Evolutionary conservation across 2,113 vertebrate genomes (phyloP), one percentile per base, ranked within the genome.

Genomic region (Dolichotis patagonum): DNA sequence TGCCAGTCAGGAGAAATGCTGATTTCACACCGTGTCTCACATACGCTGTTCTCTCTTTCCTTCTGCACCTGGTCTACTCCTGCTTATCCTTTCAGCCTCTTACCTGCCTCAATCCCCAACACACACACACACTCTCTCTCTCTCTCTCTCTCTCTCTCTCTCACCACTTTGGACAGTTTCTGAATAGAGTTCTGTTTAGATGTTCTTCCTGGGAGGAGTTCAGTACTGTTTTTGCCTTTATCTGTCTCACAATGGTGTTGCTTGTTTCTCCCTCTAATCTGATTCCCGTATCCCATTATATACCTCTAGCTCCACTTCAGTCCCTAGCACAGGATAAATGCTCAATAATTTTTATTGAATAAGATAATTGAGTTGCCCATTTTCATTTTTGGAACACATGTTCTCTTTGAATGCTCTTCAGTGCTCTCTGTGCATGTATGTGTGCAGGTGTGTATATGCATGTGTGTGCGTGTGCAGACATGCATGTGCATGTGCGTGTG

Each of bases 321-420:
- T 80, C 38, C 13, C 38, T 60, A 63, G 88, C 30, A 32, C 22
- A 46, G 20, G 81, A 71, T 41, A 77, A 16, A 0, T 62, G 22
- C 65, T 52, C 28, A 43, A 62, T 81, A 26, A 80, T 78, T 90
- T 92, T 94, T 80, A 88, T 19, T 11, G n/a, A 90, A 89, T 60
- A 11, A 82, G 85, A 83, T 43, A 78, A 62, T 30, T 35, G 22
- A 83, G 91, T 83, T 60, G 13, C 22, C 49, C 52, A 5, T 89
- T 88, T 88, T 60, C 3, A 20, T 91, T 92, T 86, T 84, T 65
- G 73, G 69, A 69, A 71, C 75, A 84, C 41, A 77, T 49, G 43
- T 24, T 83, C 43, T 80, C 20, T 52, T 30, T n/a, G 67, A 77
- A 58, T 22, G n/a, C 10, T 32, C 75, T 91, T 49, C 38, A 7